Percentiles rank a stretch among this genome's conserved stretches.
phyloP scores from a whole-genome alignment of 2,797 vertebrate genomes.

The Macropus fuliginosus region DNA sequence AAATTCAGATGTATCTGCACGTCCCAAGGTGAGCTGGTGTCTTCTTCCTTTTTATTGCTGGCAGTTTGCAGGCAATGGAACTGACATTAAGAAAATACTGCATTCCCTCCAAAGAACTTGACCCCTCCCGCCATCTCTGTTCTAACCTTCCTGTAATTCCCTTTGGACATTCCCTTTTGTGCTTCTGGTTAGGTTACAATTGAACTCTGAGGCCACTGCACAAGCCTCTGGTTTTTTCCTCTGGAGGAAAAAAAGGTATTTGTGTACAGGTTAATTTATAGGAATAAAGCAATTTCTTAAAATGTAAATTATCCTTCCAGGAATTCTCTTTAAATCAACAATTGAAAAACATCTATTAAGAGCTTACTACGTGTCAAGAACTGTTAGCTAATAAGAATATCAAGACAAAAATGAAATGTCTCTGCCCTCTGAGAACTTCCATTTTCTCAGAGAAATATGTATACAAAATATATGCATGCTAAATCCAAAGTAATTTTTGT shows the following conservation, averaged over 20 bases:
- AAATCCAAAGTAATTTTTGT: background rate
- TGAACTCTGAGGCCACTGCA: background rate
- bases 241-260: background rate
- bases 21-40: constrained; percentile 71
- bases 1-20: constrained; percentile 64
- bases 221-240: constrained; percentile 2
- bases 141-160: constrained; percentile 16
- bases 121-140: constrained; percentile 28
- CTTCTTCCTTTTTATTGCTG: constrained; percentile 66
- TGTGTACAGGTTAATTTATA: constrained; percentile 21
- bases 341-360: constrained; percentile 54
- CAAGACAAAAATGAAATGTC: background rate
- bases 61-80: constrained; percentile 64
- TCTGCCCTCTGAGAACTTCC: background rate
- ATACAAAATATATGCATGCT: background rate
- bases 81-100: constrained; percentile 63
- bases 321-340: constrained; percentile 37
- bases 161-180: constrained; percentile 29
- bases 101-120: constrained; percentile 42
- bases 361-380: background rate
- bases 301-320: constrained; percentile 10
- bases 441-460: background rate
- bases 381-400: background rate
- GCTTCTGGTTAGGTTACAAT: background rate
- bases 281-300: constrained; percentile 36